Evolutionary conservation across 2,888 invertebrate species (phyloP).

Genomic region (Drosophila phalerata): DNA sequence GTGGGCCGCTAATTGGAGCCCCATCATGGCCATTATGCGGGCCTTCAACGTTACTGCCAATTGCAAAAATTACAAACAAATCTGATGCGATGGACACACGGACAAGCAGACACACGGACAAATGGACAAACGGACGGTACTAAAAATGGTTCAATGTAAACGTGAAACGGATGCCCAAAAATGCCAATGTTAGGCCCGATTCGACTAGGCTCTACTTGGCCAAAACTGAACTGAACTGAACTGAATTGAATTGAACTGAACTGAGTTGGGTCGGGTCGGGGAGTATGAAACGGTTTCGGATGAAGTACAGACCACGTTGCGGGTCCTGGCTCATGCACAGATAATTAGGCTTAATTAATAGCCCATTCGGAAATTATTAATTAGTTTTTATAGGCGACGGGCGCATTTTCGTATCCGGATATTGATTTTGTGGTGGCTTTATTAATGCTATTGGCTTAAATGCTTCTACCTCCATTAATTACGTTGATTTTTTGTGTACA

Average conservation of each 20-base stretch:
- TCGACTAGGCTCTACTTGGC: not conserved
- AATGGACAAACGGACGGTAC: not conserved
- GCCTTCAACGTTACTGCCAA: constrained; percentile 39
- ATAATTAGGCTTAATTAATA: constrained; percentile 86
- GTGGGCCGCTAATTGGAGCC: constrained; percentile 64
- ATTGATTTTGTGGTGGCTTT: constrained; percentile 86
- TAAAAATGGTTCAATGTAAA: constrained; percentile 39
- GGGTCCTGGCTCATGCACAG: constrained; percentile 80
- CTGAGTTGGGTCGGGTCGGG: not conserved
- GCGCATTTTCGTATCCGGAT: constrained; percentile 86
- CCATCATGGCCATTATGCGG: constrained; percentile 82
- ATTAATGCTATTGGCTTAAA: constrained; percentile 86
- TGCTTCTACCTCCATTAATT: constrained; percentile 84
- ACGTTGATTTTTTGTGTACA: constrained; percentile 81
- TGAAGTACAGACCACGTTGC: constrained; percentile 63
- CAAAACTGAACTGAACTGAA: no score
- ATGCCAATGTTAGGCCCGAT: constrained; percentile 25
- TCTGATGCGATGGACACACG: constrained; percentile 46
- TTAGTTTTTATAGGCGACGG: constrained; percentile 86
- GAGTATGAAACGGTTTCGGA: constrained; percentile 28
- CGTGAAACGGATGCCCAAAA: constrained; percentile 23
- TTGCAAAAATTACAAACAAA: constrained; percentile 62
- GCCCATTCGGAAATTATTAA: constrained; percentile 86
- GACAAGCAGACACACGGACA: not conserved
- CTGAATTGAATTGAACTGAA: no score